Evolutionary conservation across 2,888 invertebrate species (phyloP).

Genomic region (Antitype chi): DNA sequence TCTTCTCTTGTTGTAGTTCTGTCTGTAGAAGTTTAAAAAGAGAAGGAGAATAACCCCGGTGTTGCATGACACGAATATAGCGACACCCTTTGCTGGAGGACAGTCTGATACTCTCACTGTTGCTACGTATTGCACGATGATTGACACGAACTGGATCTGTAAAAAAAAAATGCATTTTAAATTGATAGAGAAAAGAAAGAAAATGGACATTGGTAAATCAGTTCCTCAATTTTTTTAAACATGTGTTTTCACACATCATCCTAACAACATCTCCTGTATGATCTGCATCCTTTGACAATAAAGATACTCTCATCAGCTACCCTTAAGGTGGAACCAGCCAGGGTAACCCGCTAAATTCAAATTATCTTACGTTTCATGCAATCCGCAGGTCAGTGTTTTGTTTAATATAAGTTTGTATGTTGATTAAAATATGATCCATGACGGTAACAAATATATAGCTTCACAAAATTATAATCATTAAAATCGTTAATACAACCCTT

Average conservation of each 20-base stretch:
- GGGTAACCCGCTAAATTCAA: too few species aligned
- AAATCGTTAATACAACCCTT: too few species aligned
- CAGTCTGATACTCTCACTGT: conserved; percentile 90
- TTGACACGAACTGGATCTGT: conserved; percentile 92
- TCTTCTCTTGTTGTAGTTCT: conserved; percentile 77
- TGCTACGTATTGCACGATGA: conserved; percentile 90
- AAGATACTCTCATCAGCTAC: neutral
- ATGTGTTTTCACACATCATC: neutral
- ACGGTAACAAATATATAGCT: too few species aligned
- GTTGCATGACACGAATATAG: conserved; percentile 90
- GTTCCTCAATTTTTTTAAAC: neutral
- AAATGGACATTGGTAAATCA: neutral
- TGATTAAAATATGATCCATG: too few species aligned
- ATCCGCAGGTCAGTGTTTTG: too few species aligned
- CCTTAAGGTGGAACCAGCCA: neutral
- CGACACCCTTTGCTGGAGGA: conserved; percentile 90
- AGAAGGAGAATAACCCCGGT: conserved; percentile 91
- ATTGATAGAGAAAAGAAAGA: neutral
- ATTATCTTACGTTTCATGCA: too few species aligned
- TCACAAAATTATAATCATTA: too few species aligned
- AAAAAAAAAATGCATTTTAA: conserved; percentile 16
- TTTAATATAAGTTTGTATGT: too few species aligned
- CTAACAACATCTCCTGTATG: neutral
- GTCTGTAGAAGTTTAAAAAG: conserved; percentile 92
- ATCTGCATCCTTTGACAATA: neutral